These are phyloP conservation scores for Lepus timidus DNA, from an alignment of 2,113 vertebrate species.

Conservation along the genomic window DNA sequence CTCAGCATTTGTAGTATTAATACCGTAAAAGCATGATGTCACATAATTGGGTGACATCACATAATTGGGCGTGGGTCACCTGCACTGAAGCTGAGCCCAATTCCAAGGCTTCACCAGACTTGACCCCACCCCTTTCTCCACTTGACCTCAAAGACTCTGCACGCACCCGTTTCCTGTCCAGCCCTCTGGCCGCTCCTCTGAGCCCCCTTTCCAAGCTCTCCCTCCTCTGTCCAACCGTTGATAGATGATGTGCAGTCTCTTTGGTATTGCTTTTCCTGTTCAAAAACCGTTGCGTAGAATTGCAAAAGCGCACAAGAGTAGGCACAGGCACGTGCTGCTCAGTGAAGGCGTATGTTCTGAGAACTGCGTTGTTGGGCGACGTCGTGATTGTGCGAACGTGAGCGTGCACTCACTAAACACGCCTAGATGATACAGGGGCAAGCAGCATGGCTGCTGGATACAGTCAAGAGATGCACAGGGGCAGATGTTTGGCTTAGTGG, in stretches of 20 bases:
- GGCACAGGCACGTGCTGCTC: background rate
- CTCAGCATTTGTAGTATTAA: background rate
- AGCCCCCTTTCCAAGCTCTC: background rate
- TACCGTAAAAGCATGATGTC: background rate
- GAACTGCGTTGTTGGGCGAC: background rate
- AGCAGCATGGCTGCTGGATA: background rate
- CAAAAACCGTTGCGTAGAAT: background rate
- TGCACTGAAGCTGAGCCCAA: background rate
- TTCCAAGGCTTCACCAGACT: background rate
- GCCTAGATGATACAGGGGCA: background rate
- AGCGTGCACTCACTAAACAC: background rate
- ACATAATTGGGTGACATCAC: background rate
- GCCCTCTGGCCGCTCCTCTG: background rate
- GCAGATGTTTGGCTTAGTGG: too few relatives aligned
- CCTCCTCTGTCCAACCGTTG: too few relatives aligned
- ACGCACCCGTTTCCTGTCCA: background rate
- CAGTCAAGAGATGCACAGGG: background rate
- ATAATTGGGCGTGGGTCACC: background rate
- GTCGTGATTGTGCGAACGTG: background rate
- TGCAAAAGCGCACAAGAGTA: background rate
- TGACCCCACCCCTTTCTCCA: background rate
- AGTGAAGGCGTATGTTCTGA: background rate
- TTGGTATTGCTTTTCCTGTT: background rate
- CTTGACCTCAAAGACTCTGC: background rate
- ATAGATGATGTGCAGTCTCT: background rate